Base-by-base conservation (phyloP, 2,797 vertebrate genomes). In the Pagetopsis macropterus region DNA sequence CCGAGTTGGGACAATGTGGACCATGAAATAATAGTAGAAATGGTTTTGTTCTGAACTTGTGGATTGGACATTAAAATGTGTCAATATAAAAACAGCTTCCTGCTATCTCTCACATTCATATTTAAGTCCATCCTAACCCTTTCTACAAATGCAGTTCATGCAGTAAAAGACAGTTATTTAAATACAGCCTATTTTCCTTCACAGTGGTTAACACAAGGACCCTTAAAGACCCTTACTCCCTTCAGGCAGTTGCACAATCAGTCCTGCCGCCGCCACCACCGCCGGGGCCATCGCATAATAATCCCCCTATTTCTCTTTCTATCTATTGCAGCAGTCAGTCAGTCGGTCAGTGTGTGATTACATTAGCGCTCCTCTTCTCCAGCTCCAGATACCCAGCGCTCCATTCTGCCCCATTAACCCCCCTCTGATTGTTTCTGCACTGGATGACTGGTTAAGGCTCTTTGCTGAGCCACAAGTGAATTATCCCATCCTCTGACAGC, bases 401-500 rank as follows among this genome's bases (percentile, higher is more conserved):
- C 73, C 73, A 83, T 79, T 84, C 78, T 70, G 79, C 70, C 56
- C 65, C 78, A 82, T 85, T 88, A 89, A 73, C 50, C 75, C 46
- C 43, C 58, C 76, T 49, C 33, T 37, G 54, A 80, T 80, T 80
- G 79, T 73, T 75, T 84, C 78, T 73, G 76, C 60, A 13, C 66
- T 55, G 80, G 41, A 21, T 69, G 75, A 76, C 54, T 72, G 75
- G 60, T 62, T 61, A 19, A 45, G 40, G 33, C 60, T 76, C 75
- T 40, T 55, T n/a, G 21, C 46, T 8, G 10, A 13, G 44, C 50
- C 44, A 40, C 16, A 51, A 72, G 41, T 60, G 46, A 78, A 75
- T 78, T 23, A 72, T 52, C 54, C 49, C 17, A 50, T 41, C 41
- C 27, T 56, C 51, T 61, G 41, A 65, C 44, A 49, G 33, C 7